Base-by-base conservation (phyloP, 2,797 vertebrate genomes). In the Silurus aristotelis region DNA sequence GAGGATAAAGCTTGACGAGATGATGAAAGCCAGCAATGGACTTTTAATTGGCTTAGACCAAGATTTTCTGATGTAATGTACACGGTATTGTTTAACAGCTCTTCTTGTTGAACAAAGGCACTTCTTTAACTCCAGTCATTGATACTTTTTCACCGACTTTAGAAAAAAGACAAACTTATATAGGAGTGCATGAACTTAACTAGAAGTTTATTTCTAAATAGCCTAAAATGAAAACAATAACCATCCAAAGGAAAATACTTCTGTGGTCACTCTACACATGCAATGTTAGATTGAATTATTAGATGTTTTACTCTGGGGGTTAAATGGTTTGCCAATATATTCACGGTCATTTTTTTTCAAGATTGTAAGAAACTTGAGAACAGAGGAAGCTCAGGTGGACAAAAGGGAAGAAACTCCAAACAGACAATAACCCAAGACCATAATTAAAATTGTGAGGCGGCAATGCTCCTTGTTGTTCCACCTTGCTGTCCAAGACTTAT, bases 1-100 rank as follows among this genome's bases (percentile, higher is more conserved):
- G 87, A 84, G 89, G 89, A 85, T 92, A 87, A 86, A 90, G 87
- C 84, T 60, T 75, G 79, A 79, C 46, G 46, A 80, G 61, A 76
- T 22, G 55, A 58, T 68, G 84, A 48, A 75, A 82, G 67, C 60
- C 79, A 80, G n/a, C 61, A 20, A 60, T 73, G 66, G 64, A 60
- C 64, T 84, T 77, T 27, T 80, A 80, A 80, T 80, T 81, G 63
- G 79, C 48, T 31, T 67, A 67, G 46, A 64, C 20, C 22, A 52
- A 75, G 68, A 43, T 68, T 60, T 77, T 60, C 38, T 61, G 71
- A 76, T 75, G 58, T 48, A 58, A 73, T 76, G 63, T 77, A 70
- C 85, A 75, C 6, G 20, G 43, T 61, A 56, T 82, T 68, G 4
- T 58, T 20, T 71, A 58, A 46, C 22, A 7, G 48, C 58, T 83